phyloP scores from a whole-genome alignment of 2,797 vertebrate species.

The Propithecus deckenii region DNA sequence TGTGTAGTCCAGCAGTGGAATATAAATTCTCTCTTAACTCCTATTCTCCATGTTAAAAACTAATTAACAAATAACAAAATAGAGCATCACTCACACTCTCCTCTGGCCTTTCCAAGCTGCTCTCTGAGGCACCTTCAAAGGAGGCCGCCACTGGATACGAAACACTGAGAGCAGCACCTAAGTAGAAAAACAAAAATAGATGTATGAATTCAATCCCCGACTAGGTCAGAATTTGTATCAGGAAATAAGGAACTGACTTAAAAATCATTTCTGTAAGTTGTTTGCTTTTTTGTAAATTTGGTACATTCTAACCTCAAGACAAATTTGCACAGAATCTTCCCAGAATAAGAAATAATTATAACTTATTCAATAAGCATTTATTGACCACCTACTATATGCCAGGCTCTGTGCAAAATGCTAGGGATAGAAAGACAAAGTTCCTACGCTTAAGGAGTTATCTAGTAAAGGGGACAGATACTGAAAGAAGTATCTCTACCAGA shows the following conservation, averaged over 20 bases:
- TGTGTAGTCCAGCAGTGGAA: not conserved
- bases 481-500: not conserved
- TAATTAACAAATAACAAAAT: not conserved
- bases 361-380: not conserved
- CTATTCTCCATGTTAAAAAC: not conserved
- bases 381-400: not conserved
- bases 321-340: not conserved
- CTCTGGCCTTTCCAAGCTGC: conserved; percentile 71
- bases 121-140: conserved; percentile 66
- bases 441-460: not conserved
- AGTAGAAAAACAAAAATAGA: conserved; percentile 3
- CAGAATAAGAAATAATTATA: conserved; percentile 22
- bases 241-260: conserved; percentile 14
- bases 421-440: not conserved
- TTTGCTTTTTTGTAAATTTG: conserved; percentile 18
- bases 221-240: not conserved
- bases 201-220: not conserved
- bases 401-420: not conserved
- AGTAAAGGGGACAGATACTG: not conserved
- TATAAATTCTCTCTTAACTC: not conserved
- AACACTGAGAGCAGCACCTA: conserved; percentile 81
- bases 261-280: not conserved
- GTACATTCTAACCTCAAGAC: conserved; percentile 21
- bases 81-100: conserved; percentile 84
- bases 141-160: conserved; percentile 77